Base-by-base conservation (phyloP, 2,797 vertebrate species). In the Poliocrania exsul region DNA sequence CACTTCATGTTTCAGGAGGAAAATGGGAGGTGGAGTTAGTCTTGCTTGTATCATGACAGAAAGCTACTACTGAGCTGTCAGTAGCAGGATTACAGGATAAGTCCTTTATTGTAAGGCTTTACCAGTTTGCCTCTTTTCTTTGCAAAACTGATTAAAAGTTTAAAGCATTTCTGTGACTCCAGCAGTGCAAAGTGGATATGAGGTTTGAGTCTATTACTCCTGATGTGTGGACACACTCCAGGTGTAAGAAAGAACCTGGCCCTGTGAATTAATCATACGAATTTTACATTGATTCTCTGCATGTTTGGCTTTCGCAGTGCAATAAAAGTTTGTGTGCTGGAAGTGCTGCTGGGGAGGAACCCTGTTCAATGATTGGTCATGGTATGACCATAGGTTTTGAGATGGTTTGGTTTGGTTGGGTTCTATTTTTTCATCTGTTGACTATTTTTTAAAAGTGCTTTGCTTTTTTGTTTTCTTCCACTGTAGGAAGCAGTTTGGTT, bases 401-500 rank as follows among this genome's bases (percentile, higher is more conserved):
- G 29, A 15, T 66, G 20, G 35, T 62, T 60, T 61, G 44, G 11
- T 72, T 81, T 35, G 14, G 8, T 42, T 73, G 46, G n/a, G 3
- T 53, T 65, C 3, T 71, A 18, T 86, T 66, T 57, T 60, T 57
- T 69, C 0, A 58, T 90, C n/a, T 81, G 25, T 57, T 85, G 53
- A 44, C 42, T 74, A 5, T 5, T 74, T 94, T 82, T 71, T 73
- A 13, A 25, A 95, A 90, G 49, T 77, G 86, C 84, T 78, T 13
- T 92, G 57, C 33, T 84, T 88, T 83, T 88, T 40, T 95, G 33
- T 94, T 96, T 97, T 97, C 44, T 95, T 80, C 87, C 75, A 80
- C 93, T 97, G 47, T 95, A 99, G 99, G 99, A 99, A 98, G 99
- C 99, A 54, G 99, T 99, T 90, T 99, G 99, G 99, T 99, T 99